Evolutionary conservation across 1,140 invertebrate genomes (phyloP), one percentile per base, ranked within the genome.

Genomic region (Solen grandis): DNA sequence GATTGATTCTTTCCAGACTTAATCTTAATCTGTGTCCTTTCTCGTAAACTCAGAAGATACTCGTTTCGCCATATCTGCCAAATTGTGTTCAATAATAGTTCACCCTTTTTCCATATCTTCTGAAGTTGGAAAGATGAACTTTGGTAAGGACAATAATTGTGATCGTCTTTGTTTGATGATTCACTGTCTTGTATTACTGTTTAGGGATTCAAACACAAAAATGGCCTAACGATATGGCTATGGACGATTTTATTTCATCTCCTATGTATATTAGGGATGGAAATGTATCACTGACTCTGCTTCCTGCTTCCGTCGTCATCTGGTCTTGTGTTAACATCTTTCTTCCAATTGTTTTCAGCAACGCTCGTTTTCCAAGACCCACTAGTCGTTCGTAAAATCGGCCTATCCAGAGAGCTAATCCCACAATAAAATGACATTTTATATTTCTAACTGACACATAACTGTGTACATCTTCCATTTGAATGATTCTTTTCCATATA

Each of bases 391-490:
- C 55, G 19, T 59, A 59, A 59, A 59, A 59, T 3, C 55, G 27
- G 2, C 55, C 54, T 31, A 59, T 59, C 55, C 55, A 59, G 2
- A 31, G 55, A 27, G 55, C 55, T 2, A 59, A 10, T 59, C 33
- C 55, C 3, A 59, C 55, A 14, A 25, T 59, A 36, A 68, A 68
- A 50, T 5, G 46, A 36, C 65, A 68, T 35, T 50, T 19, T n/a
- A 68, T 68, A 50, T 27, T 27, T 22, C 13, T 5, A 41, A 29
- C 52, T 19, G 65, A 50, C 10, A 36, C 29, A 25, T 68, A 68
- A 36, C 27, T 70, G 52, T 70, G 66, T 29, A 70, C 50, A 5
- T 41, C 16, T 54, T 70, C 66, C 31, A 33, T 54, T 2, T 70
- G 29, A 13, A 46, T 38, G 52, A 70, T 54, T 27, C 36, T 54